phyloP scores from a whole-genome alignment of 2,888 invertebrate species.

The Choreutis nemorana region DNA sequence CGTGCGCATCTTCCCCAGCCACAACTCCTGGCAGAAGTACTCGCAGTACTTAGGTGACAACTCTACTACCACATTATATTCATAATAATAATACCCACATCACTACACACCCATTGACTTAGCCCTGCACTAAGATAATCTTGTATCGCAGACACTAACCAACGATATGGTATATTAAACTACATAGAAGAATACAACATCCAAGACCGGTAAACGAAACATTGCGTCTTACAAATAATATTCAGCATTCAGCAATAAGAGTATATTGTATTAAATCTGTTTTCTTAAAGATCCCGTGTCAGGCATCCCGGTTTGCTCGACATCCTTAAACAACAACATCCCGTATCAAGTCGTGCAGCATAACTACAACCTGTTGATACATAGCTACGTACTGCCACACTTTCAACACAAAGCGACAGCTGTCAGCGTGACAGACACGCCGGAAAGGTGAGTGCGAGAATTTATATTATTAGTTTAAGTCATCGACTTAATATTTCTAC shows the following conservation, averaged over 20 bases:
- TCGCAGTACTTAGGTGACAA: constrained; percentile 74
- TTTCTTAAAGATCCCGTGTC: constrained; percentile 69
- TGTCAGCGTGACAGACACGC: constrained; percentile 47
- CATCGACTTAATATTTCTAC: too few species aligned
- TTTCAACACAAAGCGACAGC: constrained; percentile 48
- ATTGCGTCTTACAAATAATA: too few species aligned
- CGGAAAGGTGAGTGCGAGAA: constrained; percentile 63
- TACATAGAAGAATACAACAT: too few species aligned
- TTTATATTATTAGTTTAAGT: too few species aligned
- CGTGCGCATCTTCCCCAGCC: constrained; percentile 89
- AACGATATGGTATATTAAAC: too few species aligned
- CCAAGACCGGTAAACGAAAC: too few species aligned
- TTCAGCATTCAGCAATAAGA: not conserved
- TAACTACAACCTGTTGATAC: constrained; percentile 81
- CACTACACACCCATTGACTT: too few species aligned
- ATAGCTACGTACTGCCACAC: constrained; percentile 76
- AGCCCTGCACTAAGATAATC: too few species aligned
- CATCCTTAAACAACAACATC: constrained; percentile 63
- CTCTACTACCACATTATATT: too few species aligned
- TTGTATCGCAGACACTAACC: too few species aligned
- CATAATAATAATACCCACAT: too few species aligned
- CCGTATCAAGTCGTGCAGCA: constrained; percentile 68
- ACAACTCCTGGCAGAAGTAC: constrained; percentile 87
- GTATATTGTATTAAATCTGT: not conserved
- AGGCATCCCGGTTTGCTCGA: constrained; percentile 77